phyloP scores from a whole-genome alignment of 2,888 invertebrate genomes.

The Alloscopus bannaensis region DNA sequence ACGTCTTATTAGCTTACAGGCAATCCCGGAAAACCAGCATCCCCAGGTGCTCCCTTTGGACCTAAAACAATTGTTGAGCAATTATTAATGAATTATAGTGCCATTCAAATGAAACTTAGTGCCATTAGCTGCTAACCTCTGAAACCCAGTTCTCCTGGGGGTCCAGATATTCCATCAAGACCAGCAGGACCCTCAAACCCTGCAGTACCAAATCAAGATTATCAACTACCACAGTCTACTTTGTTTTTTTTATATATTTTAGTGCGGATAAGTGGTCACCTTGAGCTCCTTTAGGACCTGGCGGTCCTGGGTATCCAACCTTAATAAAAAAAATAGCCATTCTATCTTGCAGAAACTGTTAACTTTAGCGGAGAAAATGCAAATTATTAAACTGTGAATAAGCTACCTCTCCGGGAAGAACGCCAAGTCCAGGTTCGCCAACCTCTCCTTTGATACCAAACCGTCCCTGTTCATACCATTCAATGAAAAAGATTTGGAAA shows the following conservation, averaged over 20 bases:
- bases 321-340: not conserved
- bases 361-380: not conserved
- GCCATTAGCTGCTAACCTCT: conserved; percentile 29
- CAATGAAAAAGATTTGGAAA: conserved; percentile 6
- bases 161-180: conserved; percentile 77
- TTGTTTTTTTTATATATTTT: too few relatives aligned
- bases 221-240: too few relatives aligned
- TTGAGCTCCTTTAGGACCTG: conserved; percentile 71
- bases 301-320: conserved; percentile 51
- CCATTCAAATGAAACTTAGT: not conserved
- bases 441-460: conserved; percentile 67
- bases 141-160: conserved; percentile 76
- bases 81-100: too few relatives aligned
- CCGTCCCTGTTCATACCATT: conserved; percentile 44
- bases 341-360: not conserved
- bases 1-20: conserved; percentile 36
- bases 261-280: too few relatives aligned
- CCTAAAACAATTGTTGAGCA: conserved; percentile 3
- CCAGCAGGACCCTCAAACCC: conserved; percentile 77
- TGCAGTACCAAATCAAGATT: too few relatives aligned
- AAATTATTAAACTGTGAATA: conserved; percentile 6
- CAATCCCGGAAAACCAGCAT: conserved; percentile 62
- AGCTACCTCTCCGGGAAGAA: conserved; percentile 58
- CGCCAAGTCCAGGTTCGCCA: conserved; percentile 69
- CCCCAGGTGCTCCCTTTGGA: conserved; percentile 65